Evolutionary conservation across 1,140 invertebrate species (phyloP), one percentile per base, ranked within the genome.

Genomic region (Ooceraea biroi): DNA sequence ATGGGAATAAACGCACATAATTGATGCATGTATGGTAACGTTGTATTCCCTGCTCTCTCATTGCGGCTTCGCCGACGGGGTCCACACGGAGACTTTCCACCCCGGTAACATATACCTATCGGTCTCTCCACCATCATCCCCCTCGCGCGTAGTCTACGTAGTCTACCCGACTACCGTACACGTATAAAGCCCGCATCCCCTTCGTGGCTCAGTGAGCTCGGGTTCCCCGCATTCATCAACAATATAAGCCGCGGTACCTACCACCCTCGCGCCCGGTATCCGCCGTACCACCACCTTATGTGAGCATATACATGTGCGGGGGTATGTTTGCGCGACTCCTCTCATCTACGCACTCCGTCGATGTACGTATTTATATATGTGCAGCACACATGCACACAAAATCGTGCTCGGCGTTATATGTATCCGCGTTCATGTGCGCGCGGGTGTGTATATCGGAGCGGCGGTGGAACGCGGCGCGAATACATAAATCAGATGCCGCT

Each of bases 401-500:
- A 12, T 57, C 69, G 27, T 80, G 57, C 36, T 7, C 36, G 36
- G 36, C 36, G 36, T 71, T 69, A 71, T 80, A 80, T 80, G 50
- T 71, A 71, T 57, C 65, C 25, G 44, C 22, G 74, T 71, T 57
- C 80, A 52, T 63, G 66, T 85, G 36, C 36, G 61, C 55, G 44
- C 48, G 52, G 36, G 74, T 85, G 55, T 60, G 82, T 87, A 85
- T 44, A 80, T 85, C 63, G 83, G 63, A 76, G 36, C 36, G 66
- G 69, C 61, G 61, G 68, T 87, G 82, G 83, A 88, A 88, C 87
- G 74, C 74, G 69, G 17, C 46, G 83, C 41, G 82, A 85, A 88
- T 88, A 87, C 88, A 92, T 93, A 92, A 93, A 93, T 93, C 92
- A 91, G 72, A 41, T 72, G 90, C 76, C 88, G 85, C 86, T 90